Base-by-base conservation (phyloP, 2,888 invertebrate species). In the Mythimna impura region DNA sequence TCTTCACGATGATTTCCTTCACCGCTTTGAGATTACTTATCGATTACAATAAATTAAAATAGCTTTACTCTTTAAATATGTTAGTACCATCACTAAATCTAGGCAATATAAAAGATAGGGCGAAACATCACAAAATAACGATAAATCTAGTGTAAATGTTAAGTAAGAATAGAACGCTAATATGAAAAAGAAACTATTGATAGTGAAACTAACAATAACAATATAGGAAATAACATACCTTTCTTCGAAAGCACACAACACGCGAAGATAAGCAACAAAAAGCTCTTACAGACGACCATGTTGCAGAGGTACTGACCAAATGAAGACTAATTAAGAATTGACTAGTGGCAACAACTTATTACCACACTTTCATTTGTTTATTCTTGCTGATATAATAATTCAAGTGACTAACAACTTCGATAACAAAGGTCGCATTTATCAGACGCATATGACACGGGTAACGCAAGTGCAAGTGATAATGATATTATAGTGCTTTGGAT, bases 381-480 rank as follows among this genome's bases (percentile, higher is more conserved):
- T 71, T 73, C 78, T 76, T 80, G 74, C 64, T 61, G 62, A 69
- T 72, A 78, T 63, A 64, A 55, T 71, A 65, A 67, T 69, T 73
- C 47, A 83, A 85, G 67, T 74, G 52, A 78, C 76, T 84, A 83
- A 87, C 83, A 79, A 87, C 80, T 84, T 70, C 74, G 86, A 88
- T 89, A 88, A 74, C 88, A 89, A 80, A 88, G 91, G 91, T 91
- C 91, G 89, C 61, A 84, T 79, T 90, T 91, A 91, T 91, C 91
- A 40, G 64, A 63, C 62, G 63, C 40, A 66, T 70, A 30, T 72
- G 52, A 68, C 78, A 52, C 43, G 55, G 2, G 30, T 57, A 63
- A n/a, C n/a, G 14, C 52, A 30, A 70, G 22, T 77, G 17, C 52
- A 30, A 70, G 22, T 77, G 22, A 43, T 52, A 66, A 17, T 66